Evolutionary conservation across 2,888 invertebrate species (phyloP).

Genomic region (Silvanus unidentatus): DNA sequence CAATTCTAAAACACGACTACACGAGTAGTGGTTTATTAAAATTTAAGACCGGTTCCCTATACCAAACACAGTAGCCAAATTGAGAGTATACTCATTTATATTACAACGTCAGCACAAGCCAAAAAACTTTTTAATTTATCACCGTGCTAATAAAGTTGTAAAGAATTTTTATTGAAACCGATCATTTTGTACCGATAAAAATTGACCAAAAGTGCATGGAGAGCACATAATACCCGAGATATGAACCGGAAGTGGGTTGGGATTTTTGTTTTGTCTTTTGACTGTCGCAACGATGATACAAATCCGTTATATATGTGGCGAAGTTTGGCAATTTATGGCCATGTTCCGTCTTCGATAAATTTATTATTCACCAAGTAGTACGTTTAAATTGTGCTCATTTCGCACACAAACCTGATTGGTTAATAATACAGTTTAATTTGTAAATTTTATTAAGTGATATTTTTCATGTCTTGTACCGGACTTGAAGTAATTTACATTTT

Average conservation of each 20-base stretch:
- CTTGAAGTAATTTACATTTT: constrained; percentile 14
- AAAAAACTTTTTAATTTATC: constrained; percentile 4
- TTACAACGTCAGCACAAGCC: constrained; percentile 7
- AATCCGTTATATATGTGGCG: constrained; percentile 1
- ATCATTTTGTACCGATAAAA: constrained; percentile 7
- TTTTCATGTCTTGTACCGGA: constrained; percentile 5
- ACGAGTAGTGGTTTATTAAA: constrained; percentile 9
- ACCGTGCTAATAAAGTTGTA: constrained; percentile 8
- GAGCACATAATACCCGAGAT: no score
- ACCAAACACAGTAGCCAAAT: constrained; percentile 11
- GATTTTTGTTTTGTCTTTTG: constrained; percentile 1
- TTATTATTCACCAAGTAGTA: no score
- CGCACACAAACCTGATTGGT: background rate
- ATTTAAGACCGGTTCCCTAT: constrained; percentile 11
- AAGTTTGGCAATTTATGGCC: constrained; percentile 4
- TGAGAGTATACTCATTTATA: constrained; percentile 9
- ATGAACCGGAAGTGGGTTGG: no score
- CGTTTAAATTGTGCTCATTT: background rate
- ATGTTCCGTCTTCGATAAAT: no score
- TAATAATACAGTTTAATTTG: constrained; percentile 9
- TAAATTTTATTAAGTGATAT: constrained; percentile 9
- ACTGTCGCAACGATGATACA: constrained; percentile 3
- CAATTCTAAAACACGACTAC: background rate
- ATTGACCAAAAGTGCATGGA: no score
- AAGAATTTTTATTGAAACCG: constrained; percentile 1